phyloP scores from a whole-genome alignment of 2,797 vertebrate species.

The Sternarchorhynchus goeldii region DNA sequence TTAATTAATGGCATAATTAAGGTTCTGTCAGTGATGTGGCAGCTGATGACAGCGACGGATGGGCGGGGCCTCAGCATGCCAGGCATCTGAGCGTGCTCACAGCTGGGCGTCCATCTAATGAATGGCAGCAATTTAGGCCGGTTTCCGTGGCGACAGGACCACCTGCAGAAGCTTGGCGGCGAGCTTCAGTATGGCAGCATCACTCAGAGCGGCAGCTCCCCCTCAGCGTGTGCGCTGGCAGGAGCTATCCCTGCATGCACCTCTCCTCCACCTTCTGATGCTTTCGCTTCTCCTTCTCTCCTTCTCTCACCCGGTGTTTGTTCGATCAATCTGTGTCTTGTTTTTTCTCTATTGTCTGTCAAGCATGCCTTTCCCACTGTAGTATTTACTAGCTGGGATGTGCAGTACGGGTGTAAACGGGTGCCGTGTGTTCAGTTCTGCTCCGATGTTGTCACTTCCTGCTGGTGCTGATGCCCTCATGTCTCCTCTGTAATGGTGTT shows the following conservation, averaged over 20 bases:
- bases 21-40: conserved; percentile 98
- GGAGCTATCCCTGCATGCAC: conserved; percentile 1
- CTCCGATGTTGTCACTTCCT: no score
- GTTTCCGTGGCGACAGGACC: conserved; percentile 88
- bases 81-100: conserved; percentile 74
- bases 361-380: no score
- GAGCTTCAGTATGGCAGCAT: conserved; percentile 58
- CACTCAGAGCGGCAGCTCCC: not conserved
- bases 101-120: conserved; percentile 80
- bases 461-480: no score
- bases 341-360: no score
- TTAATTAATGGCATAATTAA: conserved; percentile 99
- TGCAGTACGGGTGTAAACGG: no score
- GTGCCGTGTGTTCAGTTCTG: no score
- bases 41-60: conserved; percentile 95
- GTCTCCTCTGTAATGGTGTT: no score
- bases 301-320: no score
- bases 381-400: no score
- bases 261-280: not conserved
- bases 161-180: conserved; percentile 83
- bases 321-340: no score
- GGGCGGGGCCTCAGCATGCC: conserved; percentile 78
- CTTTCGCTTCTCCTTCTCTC: no score
- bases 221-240: not conserved
- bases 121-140: conserved; percentile 95